Evolutionary conservation across 2,888 invertebrate genomes (phyloP).

Genomic region (Stenchaetothrips biformis): DNA sequence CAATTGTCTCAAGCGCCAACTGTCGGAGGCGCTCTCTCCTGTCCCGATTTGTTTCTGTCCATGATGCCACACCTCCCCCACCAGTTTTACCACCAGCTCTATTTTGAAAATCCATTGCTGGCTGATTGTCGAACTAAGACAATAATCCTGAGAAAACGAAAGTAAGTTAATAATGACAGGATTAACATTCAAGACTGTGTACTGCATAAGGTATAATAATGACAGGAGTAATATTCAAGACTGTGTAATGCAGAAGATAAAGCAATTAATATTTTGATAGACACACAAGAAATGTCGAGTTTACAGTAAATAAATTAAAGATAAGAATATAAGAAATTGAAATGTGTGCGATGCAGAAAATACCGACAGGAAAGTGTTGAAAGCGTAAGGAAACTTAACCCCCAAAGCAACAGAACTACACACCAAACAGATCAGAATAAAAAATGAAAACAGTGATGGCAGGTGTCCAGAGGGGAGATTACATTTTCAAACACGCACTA

Average conservation of each 20-base stretch:
- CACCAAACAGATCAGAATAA: too few relatives aligned
- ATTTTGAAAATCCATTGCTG: constrained; percentile 95
- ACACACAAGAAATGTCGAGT: not conserved
- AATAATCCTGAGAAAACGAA: too few relatives aligned
- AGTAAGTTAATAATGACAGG: too few relatives aligned
- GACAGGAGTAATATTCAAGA: not conserved
- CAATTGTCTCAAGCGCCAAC: constrained; percentile 96
- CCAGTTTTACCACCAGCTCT: constrained; percentile 98
- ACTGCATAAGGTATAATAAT: not conserved
- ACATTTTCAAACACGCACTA: too few relatives aligned
- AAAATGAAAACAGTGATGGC: too few relatives aligned
- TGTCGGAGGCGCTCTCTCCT: constrained; percentile 91
- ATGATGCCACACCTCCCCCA: constrained; percentile 98
- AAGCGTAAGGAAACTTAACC: too few relatives aligned
- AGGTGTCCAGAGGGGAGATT: too few relatives aligned
- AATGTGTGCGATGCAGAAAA: too few relatives aligned
- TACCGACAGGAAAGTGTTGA: too few relatives aligned
- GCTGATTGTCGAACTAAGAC: not conserved
- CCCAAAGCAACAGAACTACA: too few relatives aligned
- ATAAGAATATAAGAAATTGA: not conserved
- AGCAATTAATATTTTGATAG: not conserved
- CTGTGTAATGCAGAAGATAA: not conserved
- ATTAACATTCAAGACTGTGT: not conserved
- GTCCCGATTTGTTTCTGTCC: constrained; percentile 97
- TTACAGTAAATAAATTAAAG: not conserved